phyloP scores from a whole-genome alignment of 1,140 invertebrate species.

The Arion vulgaris region DNA sequence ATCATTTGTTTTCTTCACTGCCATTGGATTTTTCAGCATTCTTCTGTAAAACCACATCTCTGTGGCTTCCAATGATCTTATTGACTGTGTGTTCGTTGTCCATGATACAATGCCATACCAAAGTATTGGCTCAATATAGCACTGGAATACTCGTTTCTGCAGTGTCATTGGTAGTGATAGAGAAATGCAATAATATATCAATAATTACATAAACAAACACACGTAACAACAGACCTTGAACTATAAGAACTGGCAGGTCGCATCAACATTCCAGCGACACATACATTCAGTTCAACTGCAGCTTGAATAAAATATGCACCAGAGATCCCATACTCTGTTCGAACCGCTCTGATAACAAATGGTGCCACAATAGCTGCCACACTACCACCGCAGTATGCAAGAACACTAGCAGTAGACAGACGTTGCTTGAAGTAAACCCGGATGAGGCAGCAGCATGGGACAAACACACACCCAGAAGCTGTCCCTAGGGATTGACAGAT shows the following conservation, averaged over 20 bases:
- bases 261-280: background rate
- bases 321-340: background rate
- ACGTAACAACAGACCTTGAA: too few relatives aligned
- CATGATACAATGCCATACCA: too few relatives aligned
- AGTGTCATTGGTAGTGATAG: too few relatives aligned
- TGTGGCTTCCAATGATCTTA: too few relatives aligned
- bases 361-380: background rate
- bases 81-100: too few relatives aligned
- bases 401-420: background rate
- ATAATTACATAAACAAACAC: too few relatives aligned
- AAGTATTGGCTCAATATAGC: too few relatives aligned
- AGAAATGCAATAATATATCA: too few relatives aligned
- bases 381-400: background rate
- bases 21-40: too few relatives aligned
- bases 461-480: constrained; percentile 40
- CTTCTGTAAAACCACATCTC: too few relatives aligned
- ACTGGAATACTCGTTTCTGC: too few relatives aligned
- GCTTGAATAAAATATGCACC: background rate
- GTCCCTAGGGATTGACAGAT: constrained; percentile 30
- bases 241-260: background rate
- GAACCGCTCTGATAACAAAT: background rate
- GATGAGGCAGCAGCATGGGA: background rate
- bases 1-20: too few relatives aligned
- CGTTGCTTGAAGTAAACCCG: background rate
- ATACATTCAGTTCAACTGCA: background rate